Base-by-base conservation (phyloP, 64 coral and sea anemone genomes). In the Pocillopora damicornis region DNA sequence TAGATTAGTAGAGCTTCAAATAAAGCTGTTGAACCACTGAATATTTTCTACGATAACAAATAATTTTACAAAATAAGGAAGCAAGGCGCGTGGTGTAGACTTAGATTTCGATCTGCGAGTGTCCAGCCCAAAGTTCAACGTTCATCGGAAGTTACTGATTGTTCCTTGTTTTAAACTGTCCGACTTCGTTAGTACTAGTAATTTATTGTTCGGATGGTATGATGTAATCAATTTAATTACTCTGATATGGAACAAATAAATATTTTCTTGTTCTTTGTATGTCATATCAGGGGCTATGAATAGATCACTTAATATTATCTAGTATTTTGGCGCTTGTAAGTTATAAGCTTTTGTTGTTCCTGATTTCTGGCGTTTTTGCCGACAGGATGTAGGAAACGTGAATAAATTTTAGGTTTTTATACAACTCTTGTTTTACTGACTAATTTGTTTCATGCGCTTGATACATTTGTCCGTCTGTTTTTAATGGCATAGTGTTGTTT, bases 321-420 rank as follows among this genome's bases (percentile, higher is more conserved):
- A 37, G 20, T 66, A 69, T 62, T 85, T 85, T n/a, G 65, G 18
- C 71, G 80, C 26, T 83, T 85, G 81, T 85, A 71, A 85, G 64
- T 73, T 85, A 73, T 73, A 71, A 30, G 80, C 61, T 85, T 72
- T 83, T 25, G 45, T 85, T 37, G 51, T 72, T 73, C 20, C 65
- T 85, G 37, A 73, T 85, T 85, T 85, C 81, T 85, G 81, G 65
- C 64, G 22, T 59, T 85, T 73, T 51, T 38, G 81, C 81, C 81
- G 69, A 56, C 81, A 85, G 71, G 38, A 85, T 83, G 51, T 30
- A 85, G 81, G 35, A 72, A 73, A 85, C 18, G 20, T 72, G 81
- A 85, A 85, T 85, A 85, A 85, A 85, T 85, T 72, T 85, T 85
- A 85, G 65, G 71, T 71, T 85, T 85, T 85, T 85, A 85, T 85